Evolutionary conservation across 1,140 invertebrate species (phyloP), one percentile per base, ranked within the genome.

Genomic region (Drosophila orena): DNA sequence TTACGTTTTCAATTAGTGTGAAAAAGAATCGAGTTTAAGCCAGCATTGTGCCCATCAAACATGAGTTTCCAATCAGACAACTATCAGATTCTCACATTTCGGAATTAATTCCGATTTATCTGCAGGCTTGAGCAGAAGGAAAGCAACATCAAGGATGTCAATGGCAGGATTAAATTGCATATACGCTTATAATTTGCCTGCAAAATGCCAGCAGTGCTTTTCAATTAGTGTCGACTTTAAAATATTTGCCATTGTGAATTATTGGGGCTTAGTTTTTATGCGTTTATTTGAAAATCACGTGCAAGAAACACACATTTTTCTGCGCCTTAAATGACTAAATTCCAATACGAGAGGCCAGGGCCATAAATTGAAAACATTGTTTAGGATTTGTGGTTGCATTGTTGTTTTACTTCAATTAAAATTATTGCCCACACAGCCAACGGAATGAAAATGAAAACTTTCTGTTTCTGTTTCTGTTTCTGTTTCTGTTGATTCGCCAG

Each of bases 51-150:
- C 22, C 24, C 15, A 15, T 8, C 12, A 20, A 11, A 35, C 56
- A 37, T n/a, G 34, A 15, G 22, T 60, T 64, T 60, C 20, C 42
- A 60, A 59, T 60, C 35, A 27, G 11, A 38, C 17, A 57, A 56
- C 30, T 54, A 50, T 11, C 15, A 4, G 8, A 20, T 37, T n/a
- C 37, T 20, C 4, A 3, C 44, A 27, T 47, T 14, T 3, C 27
- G 12, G 57, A 22, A 14, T 20, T 27, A 5, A 35, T 17, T 15
- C 11, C 17, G 15, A 15, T 14, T 52, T 52, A 15, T 35, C 11
- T 20, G 11, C 27, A 7, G 15, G 30, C 1, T 5, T 20, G 30
- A 20, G 49, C 1, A 20, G 7, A 34, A 15, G 3, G 1, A 34
- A 30, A 17, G 1, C 1, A 11, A 49, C 5, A 11, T 50, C n/a